phyloP scores from a whole-genome alignment of 1,140 invertebrate species.

The Tetramorium parvispinum region DNA sequence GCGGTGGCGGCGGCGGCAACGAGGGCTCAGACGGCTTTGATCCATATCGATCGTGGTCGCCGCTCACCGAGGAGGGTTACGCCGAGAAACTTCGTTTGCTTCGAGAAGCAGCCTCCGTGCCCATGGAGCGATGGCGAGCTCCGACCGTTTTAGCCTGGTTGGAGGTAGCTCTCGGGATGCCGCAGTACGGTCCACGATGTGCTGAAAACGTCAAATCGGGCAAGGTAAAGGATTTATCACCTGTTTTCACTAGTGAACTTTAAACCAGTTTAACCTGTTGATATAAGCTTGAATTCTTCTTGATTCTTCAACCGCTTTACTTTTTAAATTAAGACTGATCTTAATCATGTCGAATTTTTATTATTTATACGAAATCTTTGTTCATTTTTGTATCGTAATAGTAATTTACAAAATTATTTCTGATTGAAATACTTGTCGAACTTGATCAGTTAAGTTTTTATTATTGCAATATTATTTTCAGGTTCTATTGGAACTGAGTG shows the following conservation, averaged over 20 bases:
- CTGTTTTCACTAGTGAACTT: background rate
- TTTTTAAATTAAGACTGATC: background rate
- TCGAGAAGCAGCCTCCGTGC: slow-evolving; percentile 93
- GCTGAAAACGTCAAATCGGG: slow-evolving; percentile 97
- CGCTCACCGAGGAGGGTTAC: slow-evolving; percentile 93
- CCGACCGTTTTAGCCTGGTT: slow-evolving; percentile 97
- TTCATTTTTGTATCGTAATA: background rate
- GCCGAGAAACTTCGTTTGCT: slow-evolving; percentile 93
- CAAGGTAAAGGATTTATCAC: slow-evolving; percentile 88
- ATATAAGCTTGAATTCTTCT: background rate
- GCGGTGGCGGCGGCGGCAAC: slow-evolving; percentile 80
- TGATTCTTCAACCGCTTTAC: background rate
- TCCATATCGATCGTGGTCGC: slow-evolving; percentile 89
- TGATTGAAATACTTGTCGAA: background rate
- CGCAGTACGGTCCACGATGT: slow-evolving; percentile 95
- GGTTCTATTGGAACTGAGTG: slow-evolving; percentile 95
- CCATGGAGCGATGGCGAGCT: slow-evolving; percentile 96
- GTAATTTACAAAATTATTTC: background rate
- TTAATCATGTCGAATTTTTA: background rate
- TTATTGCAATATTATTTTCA: slow-evolving; percentile 78
- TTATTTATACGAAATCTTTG: background rate
- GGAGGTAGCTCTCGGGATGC: slow-evolving; percentile 96
- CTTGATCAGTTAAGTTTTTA: background rate
- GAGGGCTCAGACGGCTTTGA: slow-evolving; percentile 85
- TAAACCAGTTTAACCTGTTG: slow-evolving; percentile 13